These are phyloP conservation scores for Neodiprion lecontei DNA, from an alignment of 1,140 invertebrate genomes.

Conservation along the genomic window DNA sequence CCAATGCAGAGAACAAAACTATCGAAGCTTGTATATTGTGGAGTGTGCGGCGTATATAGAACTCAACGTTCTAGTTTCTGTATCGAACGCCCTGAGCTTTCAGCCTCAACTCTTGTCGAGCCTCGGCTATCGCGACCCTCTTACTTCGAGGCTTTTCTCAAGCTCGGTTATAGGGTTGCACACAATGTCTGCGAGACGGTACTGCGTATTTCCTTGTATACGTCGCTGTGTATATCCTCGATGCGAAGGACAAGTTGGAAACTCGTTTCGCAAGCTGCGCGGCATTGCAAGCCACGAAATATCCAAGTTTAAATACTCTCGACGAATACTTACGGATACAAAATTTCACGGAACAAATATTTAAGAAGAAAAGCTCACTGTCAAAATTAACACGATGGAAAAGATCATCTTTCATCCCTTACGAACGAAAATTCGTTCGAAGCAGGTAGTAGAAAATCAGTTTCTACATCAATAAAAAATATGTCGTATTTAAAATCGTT, in stretches of 20 bases:
- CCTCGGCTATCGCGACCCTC: background rate
- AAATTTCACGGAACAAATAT: too few species aligned
- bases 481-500: too few species aligned
- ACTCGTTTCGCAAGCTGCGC: background rate
- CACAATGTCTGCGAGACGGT: slow-evolving; percentile 3
- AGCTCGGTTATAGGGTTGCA: background rate
- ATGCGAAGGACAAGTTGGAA: slow-evolving; percentile 3
- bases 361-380: too few species aligned
- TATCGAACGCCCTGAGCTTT: slow-evolving; percentile 25
- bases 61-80: slow-evolving; percentile 28
- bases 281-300: too few species aligned
- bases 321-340: too few species aligned
- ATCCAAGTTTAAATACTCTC: too few species aligned
- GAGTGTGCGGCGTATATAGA: background rate
- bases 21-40: slow-evolving; percentile 10
- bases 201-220: background rate
- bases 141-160: background rate
- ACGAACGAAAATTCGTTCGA: too few species aligned
- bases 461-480: too few species aligned
- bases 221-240: background rate
- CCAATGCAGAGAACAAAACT: slow-evolving; percentile 1
- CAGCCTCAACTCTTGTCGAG: slow-evolving; percentile 1
- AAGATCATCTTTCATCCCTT: too few species aligned
- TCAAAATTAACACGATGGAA: too few species aligned
- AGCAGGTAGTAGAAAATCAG: too few species aligned